A percentile compares a stretch with the other conserved stretches of the same genome.
Evolutionary conservation across 2,797 vertebrate genomes (phyloP).

Genomic region (Hozukius guyotensis): DNA sequence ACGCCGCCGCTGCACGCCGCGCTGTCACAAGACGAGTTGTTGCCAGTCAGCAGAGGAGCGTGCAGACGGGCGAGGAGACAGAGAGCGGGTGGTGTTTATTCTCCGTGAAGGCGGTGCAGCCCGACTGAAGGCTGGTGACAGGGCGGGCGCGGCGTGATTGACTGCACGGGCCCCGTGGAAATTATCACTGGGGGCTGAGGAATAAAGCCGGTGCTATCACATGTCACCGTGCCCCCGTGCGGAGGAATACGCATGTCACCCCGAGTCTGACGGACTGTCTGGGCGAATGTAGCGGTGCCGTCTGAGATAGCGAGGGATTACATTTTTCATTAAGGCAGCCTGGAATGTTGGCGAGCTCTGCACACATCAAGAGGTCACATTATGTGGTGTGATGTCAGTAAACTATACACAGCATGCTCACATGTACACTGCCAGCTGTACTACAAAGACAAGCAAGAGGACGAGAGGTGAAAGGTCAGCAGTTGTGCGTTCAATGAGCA

Average conservation of each 20-base stretch:
- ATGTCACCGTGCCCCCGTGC: slow-evolving; percentile 17
- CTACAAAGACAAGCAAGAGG: not conserved
- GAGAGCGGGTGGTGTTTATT: slow-evolving; percentile 43
- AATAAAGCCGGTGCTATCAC: slow-evolving; percentile 40
- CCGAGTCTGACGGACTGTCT: slow-evolving; percentile 42
- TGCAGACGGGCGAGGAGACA: slow-evolving; percentile 15
- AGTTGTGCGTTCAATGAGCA: not conserved
- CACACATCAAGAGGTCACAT: slow-evolving; percentile 20
- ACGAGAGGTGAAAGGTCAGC: not conserved
- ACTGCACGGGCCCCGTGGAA: slow-evolving; percentile 41
- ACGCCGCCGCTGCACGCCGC: not conserved
- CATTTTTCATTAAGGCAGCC: slow-evolving; percentile 47
- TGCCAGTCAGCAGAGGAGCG: slow-evolving; percentile 35
- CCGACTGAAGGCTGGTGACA: slow-evolving; percentile 29
- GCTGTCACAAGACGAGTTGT: slow-evolving; percentile 39
- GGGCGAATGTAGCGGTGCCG: slow-evolving; percentile 36
- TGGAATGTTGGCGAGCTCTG: slow-evolving; percentile 5
- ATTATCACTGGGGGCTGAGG: slow-evolving; percentile 40
- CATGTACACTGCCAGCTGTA: not conserved
- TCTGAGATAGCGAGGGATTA: slow-evolving; percentile 53
- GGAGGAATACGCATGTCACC: slow-evolving; percentile 32
- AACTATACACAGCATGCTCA: not conserved
- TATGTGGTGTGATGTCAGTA: not conserved
- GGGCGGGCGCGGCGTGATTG: slow-evolving; percentile 33
- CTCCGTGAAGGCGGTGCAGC: slow-evolving; percentile 19